Base-by-base conservation (phyloP, 2,113 vertebrate species). In the Emydura subglobosa region DNA sequence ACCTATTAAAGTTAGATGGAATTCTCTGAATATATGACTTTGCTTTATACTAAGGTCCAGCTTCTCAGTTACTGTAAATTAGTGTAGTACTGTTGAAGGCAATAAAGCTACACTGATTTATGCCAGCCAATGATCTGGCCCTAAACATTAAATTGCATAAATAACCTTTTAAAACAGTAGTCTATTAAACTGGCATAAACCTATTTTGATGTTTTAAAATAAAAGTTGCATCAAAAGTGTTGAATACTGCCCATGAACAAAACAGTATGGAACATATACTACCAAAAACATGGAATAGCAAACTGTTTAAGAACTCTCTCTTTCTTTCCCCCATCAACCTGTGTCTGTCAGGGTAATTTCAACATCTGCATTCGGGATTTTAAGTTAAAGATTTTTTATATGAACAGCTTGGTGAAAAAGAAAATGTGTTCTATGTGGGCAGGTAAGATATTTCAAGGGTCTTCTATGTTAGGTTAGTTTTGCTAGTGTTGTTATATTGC, bases 121-220 rank as follows among this genome's bases (percentile, higher is more conserved):
- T 47, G 21, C 5, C 22, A 78, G 22, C 31, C 78, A 68, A 88
- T 83, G 44, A 89, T 2, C 29, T 92, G 88, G 24, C 39, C 13
- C 44, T 82, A 86, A 91, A 89, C 31, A 7, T 47, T 80, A 87
- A 76, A 88, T 9, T 95, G 53, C 44, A 22, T 78, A 10, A 86
- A 88, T 88, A 94, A 90, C 72, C 59, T 93, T 90, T 79, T 39
- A 74, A 94, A 92, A 27, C 76, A 80, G 47, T 31, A 90, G 74
- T 74, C 87, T 86, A 78, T 84, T 82, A 96, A 89, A 65, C 11
- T 92, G 79, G 82, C 82, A 7, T 94, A 95, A 94, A 79, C 42
- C 44, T 90, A 13, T 25, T 27, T 78, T 44, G 11, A 47, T 47
- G 91, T 94, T 25, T 2, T 89, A 86, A 50, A 84, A 90, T 53